Conservation (phyloP, 2,113 vertebrate genomes). For the Bujurquina vittata region DNA sequence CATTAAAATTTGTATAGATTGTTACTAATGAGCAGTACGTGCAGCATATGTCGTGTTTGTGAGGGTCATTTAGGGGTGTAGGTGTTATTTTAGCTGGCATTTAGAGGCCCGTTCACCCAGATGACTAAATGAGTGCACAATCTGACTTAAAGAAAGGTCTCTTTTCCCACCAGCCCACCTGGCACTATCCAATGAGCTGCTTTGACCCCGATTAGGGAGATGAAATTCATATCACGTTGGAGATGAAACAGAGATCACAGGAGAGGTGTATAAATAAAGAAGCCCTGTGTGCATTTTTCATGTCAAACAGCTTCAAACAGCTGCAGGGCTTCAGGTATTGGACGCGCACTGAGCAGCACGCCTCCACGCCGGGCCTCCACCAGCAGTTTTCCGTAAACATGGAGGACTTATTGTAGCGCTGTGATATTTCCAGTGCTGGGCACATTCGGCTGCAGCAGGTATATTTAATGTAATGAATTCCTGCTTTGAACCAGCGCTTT, state of each 20-base stretch:
- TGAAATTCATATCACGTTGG: not conserved
- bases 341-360: not conserved
- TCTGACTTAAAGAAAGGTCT: not conserved
- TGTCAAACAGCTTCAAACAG: constrained; percentile 23
- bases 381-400: constrained; percentile 45
- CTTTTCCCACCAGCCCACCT: not conserved
- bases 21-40: not conserved
- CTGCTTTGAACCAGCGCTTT: constrained; percentile 28
- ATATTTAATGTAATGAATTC: not conserved
- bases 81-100: not conserved
- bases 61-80: not conserved
- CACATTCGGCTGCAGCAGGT: constrained; percentile 5
- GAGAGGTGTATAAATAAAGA: constrained; percentile 34
- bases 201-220: not conserved
- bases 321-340: constrained; percentile 5
- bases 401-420: constrained; percentile 1
- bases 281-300: constrained; percentile 51
- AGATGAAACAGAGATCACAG: constrained; percentile 12
- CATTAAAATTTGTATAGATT: not conserved
- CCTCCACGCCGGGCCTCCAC: not conserved
- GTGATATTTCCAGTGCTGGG: constrained; percentile 15
- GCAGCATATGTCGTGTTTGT: not conserved
- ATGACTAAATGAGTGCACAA: not conserved
- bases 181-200: not conserved
- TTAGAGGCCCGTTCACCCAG: not conserved